Base-by-base conservation (phyloP, 2,113 vertebrate genomes). In the Megaleporinus macrocephalus region DNA sequence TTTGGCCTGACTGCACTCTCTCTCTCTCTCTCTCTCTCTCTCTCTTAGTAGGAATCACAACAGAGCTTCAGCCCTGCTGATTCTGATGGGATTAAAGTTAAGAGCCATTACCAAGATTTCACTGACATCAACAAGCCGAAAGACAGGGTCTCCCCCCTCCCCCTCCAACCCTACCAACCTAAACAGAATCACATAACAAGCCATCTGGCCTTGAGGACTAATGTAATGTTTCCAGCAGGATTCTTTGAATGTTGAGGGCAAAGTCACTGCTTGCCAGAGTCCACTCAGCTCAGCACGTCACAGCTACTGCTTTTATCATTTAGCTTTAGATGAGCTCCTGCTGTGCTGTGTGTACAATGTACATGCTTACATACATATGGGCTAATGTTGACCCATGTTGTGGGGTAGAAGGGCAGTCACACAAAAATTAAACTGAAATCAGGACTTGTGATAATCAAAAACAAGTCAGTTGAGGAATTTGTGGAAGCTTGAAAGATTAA, bases 81-180 rank as follows among this genome's bases (percentile, higher is more conserved):
- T 36, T 68, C 65, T 68, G 65, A 26, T 61, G 24, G 57, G n/a
- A 61, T 61, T 61, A 61, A 61, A 61, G 57, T 16, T 33, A 20
- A 33, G 65, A 68, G 15, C 65, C 30, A 30, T 68, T 33, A 61
- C 57, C 24, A 68, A 36, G 29, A 68, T 68, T 68, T 68, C 63
- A 66, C 29, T 6, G 29, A 18, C 14, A 66, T 30, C 27, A 30
- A 66, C 29, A 30, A 30, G 9, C 65, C 5, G 7, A 68, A 36
- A 36, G 26, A 68, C 30, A 9, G 4, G 15, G 30, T 9, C 2
- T 4, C 18, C 65, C 30, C 29, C 63, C 27, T n/a, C n/a, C n/a
- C n/a, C n/a, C n/a, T n/a, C n/a, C n/a, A n/a, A n/a, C n/a, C n/a
- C n/a, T n/a, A n/a, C n/a, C n/a, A n/a, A n/a, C n/a, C 27, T 30